phyloP scores from a whole-genome alignment of 2,888 invertebrate species.

The Gymnosoma rotundatum region DNA sequence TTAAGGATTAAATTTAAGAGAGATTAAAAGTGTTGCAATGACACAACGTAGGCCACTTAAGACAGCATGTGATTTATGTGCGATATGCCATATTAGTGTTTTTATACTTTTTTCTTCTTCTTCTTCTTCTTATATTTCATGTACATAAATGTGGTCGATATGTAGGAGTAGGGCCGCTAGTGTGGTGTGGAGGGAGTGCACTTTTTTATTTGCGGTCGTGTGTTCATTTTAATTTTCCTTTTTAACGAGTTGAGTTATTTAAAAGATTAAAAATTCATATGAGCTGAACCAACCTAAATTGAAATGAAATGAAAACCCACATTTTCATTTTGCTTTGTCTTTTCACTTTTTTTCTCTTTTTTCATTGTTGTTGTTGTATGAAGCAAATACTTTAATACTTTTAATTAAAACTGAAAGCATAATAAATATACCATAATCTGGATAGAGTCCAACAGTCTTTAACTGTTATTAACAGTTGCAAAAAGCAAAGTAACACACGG shows the following conservation, averaged over 20 bases:
- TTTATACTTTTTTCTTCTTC: not conserved
- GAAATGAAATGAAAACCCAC: slow-evolving; percentile 45
- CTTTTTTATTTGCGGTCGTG: not conserved
- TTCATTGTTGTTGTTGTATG: not conserved
- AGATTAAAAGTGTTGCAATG: slow-evolving; percentile 68
- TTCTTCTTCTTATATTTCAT: not conserved
- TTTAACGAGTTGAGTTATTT: slow-evolving; percentile 35
- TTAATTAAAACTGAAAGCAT: slow-evolving; percentile 63
- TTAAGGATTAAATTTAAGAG: slow-evolving; percentile 66
- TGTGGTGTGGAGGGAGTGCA: no score
- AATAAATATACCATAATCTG: slow-evolving; percentile 56
- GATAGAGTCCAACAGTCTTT: slow-evolving; percentile 45
- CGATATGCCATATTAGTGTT: slow-evolving; percentile 26
- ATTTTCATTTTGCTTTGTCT: slow-evolving; percentile 38
- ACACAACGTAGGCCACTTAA: slow-evolving; percentile 68
- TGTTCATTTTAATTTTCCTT: not conserved
- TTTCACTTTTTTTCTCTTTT: not conserved
- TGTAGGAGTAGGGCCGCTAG: not conserved
- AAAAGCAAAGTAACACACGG: no score
- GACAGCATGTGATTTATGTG: slow-evolving; percentile 68
- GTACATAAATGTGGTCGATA: not conserved
- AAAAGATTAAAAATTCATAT: slow-evolving; percentile 52
- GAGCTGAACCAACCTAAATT: slow-evolving; percentile 26
- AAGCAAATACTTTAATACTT: slow-evolving; percentile 39
- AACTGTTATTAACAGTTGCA: slow-evolving; percentile 11